phyloP scores from a whole-genome alignment of 2,113 vertebrate species.

The Manacus vitellinus region DNA sequence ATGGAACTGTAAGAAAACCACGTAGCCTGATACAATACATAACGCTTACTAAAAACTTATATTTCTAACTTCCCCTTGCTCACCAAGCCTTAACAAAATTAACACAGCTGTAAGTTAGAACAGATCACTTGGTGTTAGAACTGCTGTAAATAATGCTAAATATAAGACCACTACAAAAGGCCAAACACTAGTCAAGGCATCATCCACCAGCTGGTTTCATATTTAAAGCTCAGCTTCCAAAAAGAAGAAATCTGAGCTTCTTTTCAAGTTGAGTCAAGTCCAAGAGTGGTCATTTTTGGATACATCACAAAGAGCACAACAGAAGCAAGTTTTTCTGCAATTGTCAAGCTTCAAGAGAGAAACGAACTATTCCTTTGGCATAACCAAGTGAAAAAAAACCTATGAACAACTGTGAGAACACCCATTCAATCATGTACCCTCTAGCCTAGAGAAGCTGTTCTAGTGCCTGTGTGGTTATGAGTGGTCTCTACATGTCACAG shows the following conservation, averaged over 20 bases:
- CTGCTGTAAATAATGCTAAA: background rate
- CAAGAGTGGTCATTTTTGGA: background rate
- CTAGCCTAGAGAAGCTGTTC: background rate
- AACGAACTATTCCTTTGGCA: background rate
- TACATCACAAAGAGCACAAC: background rate
- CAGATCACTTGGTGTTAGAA: background rate
- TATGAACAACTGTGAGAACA: background rate
- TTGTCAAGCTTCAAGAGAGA: background rate
- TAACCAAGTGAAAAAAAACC: background rate
- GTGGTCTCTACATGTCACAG: background rate
- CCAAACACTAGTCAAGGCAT: background rate
- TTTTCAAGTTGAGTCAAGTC: background rate
- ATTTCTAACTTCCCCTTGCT: background rate
- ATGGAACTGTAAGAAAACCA: background rate
- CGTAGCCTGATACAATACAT: background rate
- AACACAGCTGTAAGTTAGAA: background rate
- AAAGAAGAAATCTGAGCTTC: background rate
- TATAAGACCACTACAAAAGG: background rate
- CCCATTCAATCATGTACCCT: background rate
- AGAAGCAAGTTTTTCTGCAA: background rate
- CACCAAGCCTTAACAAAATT: background rate
- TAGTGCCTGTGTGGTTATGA: background rate
- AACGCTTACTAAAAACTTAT: background rate
- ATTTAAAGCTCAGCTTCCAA: background rate
- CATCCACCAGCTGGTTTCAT: background rate